phyloP scores from a whole-genome alignment of 1,140 invertebrate species.

The Alviniconcha marisindica region DNA sequence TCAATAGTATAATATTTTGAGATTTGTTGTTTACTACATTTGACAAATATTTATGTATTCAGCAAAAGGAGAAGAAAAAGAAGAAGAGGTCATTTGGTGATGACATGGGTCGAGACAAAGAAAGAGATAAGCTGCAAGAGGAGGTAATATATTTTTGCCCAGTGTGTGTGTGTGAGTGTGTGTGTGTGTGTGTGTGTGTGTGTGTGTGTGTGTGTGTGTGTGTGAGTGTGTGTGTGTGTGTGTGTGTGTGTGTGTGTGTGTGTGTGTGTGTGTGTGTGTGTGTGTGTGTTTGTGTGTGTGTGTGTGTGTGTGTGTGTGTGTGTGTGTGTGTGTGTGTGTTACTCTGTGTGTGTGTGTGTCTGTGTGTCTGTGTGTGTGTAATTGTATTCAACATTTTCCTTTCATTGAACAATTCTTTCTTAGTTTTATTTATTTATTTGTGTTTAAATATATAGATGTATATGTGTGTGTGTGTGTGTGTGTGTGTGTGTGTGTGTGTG shows the following conservation, averaged over 20 bases:
- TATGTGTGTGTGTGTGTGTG: slow-evolving; percentile 60
- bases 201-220: neutral
- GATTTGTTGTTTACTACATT: too few species aligned
- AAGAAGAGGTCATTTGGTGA: slow-evolving; percentile 43
- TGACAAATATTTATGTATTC: too few species aligned
- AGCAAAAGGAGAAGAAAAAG: slow-evolving; percentile 55
- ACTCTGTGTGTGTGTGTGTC: slow-evolving; percentile 32
- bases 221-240: neutral
- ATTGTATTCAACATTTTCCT: neutral
- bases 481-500: slow-evolving; percentile 7
- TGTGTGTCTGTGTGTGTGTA: neutral
- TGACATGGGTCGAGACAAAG: slow-evolving; percentile 51
- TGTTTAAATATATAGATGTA: slow-evolving; percentile 64
- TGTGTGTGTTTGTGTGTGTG: neutral
- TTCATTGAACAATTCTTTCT: slow-evolving; percentile 67
- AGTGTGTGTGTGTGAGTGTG: neutral
- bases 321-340: slow-evolving; percentile 32
- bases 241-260: slow-evolving; percentile 9
- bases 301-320: slow-evolving; percentile 43
- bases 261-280: neutral
- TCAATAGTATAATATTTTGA: too few species aligned
- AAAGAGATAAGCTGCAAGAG: slow-evolving; percentile 47
- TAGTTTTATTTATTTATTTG: neutral
- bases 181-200: neutral
- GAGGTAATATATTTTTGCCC: slow-evolving; percentile 11